Base-by-base conservation (phyloP, 2,113 vertebrate genomes). In the Cyanistes caeruleus region DNA sequence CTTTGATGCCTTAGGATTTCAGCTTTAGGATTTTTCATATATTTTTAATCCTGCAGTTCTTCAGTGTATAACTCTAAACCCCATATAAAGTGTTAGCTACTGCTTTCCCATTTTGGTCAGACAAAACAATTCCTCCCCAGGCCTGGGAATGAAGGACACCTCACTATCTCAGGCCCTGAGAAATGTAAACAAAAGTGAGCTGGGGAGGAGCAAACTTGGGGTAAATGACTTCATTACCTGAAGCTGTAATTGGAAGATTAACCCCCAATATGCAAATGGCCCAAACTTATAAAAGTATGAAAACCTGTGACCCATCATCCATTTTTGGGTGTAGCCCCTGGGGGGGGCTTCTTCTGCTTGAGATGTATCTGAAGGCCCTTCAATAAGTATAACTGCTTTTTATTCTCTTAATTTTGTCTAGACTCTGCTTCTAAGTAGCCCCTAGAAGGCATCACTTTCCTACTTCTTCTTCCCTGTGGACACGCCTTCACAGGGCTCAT, bases 341-440 rank as follows among this genome's bases (percentile, higher is more conserved):
- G 3, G 13, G 9, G 9, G 9, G 15, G 25, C 25, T 65, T 56
- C 1, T 0, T 56, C 23, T 43, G 51, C 12, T 30, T 2, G 1
- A 79, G 53, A 65, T 35, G 25, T 24, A 35, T 25, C 25, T 55
- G 15, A 55, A 55, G 49, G 25, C 15, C 39, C 31, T 79, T 55
- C 49, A 55, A 55, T 35, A 79, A 55, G 35, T 44, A 44, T 1
- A 55, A 44, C 15, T 55, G 15, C 15, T 35, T 44, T 79, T 55
- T 55, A 55, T 44, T 35, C 1, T 30, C 43, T 44, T 19, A 24
- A 44, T 44, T 65, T 44, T 55, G 62, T 35, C 9, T 5, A 35
- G 39, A 20, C 25, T 64, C 76, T 55, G 33, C 4, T 79, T 53
- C 55, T 65, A 65, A 25, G 39, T 65, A 79, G 49, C 62, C 49